Conservation (phyloP, 2,113 vertebrate genomes). For the Chamaetylas fuelleborni region DNA sequence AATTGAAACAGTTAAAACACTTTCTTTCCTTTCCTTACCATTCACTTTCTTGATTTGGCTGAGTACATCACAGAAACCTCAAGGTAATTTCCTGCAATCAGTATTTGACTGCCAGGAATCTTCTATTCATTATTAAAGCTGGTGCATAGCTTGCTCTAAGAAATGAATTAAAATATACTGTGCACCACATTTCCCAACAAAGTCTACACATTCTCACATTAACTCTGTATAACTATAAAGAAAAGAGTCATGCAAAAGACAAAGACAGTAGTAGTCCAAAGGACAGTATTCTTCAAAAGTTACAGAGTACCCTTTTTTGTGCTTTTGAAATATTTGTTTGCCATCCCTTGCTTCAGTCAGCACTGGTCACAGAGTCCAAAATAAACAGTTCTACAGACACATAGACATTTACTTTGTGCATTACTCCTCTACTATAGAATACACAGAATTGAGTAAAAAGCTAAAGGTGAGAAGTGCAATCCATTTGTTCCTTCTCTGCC, state of each 20-base stretch:
- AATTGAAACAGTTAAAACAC: neutral
- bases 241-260: neutral
- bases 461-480: neutral
- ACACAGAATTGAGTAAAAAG: neutral
- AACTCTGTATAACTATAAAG: neutral
- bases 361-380: neutral
- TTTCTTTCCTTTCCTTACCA: neutral
- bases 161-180: neutral
- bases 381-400: neutral
- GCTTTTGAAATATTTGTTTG: neutral
- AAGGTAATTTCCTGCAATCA: constrained; percentile 6
- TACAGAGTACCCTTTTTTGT: neutral
- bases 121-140: neutral
- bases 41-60: constrained; percentile 17
- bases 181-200: neutral
- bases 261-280: neutral
- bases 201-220: neutral
- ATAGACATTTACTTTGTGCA: neutral
- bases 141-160: neutral
- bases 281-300: neutral
- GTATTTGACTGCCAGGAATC: constrained; percentile 9
- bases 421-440: neutral
- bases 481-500: neutral
- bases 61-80: neutral
- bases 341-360: neutral